phyloP scores from a whole-genome alignment of 2,113 vertebrate genomes.

The Nothobranchius furzeri region DNA sequence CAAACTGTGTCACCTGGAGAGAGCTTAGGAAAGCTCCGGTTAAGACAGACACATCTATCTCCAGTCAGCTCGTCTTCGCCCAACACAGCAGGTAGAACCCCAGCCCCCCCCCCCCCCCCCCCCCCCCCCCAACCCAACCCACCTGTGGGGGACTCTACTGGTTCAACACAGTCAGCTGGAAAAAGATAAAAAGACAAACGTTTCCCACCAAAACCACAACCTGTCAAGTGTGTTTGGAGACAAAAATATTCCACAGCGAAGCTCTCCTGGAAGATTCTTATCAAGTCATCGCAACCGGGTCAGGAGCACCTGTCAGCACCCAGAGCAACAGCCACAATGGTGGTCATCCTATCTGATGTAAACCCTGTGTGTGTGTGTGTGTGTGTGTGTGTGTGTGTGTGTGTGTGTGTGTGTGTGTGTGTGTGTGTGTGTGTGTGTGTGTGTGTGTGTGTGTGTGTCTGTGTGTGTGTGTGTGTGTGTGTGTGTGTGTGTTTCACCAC shows the following conservation, averaged over 20 bases:
- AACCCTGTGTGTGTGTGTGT: too few species aligned
- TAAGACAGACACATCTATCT: conserved; percentile 31
- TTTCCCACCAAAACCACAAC: conserved; percentile 27
- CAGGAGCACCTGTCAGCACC: too few species aligned
- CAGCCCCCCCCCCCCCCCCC: background rate
- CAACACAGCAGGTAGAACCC: background rate
- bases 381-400: too few species aligned
- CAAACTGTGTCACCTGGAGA: conserved; percentile 77
- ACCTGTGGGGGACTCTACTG: conserved; percentile 3
- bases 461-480: too few species aligned
- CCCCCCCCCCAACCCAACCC: background rate
- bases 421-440: too few species aligned
- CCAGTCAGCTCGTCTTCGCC: conserved; percentile 10
- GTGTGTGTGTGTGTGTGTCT: too few species aligned
- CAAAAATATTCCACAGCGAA: background rate
- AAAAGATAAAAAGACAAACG: background rate
- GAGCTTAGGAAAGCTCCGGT: conserved; percentile 23
- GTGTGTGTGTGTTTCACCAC: conserved; percentile 18
- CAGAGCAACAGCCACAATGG: too few species aligned
- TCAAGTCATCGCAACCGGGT: background rate
- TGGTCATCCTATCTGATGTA: too few species aligned
- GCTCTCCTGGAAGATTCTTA: conserved; percentile 1
- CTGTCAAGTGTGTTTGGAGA: background rate
- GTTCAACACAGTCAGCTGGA: conserved; percentile 21
- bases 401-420: too few species aligned